Evolutionary conservation across 2,113 vertebrate genomes (phyloP), one percentile per base, ranked within the genome.

Genomic region (Pseudolaguvia tuberculata): DNA sequence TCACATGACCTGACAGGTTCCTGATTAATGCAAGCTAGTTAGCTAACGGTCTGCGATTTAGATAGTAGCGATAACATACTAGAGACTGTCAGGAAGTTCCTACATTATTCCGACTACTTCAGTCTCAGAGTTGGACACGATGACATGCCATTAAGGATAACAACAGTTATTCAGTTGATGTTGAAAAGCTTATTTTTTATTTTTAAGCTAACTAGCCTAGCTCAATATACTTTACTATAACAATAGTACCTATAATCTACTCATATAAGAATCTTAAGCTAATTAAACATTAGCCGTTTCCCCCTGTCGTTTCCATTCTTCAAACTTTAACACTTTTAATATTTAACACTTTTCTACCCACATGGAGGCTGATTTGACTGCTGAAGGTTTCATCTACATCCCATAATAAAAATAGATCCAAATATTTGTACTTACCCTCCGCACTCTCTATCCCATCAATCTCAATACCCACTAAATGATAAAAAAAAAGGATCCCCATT

Each of bases 381-480:
- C 15, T 17, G 3, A 25, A 50, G 1, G 15, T 23, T 66, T 50
- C 21, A 50, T 66, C 45, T 66, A 13, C 17, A 15, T 35, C 31
- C 31, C 6, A 4, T 6, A 35, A 35, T 35, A 6, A 35, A 35
- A 35, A 4, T 4, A 35, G 6, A 35, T 35, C 31, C 3, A 35
- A 35, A 4, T 35, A 35, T 35, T 35, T 6, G 31, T 27, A 70
- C 63, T 90, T 85, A 96, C 94, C 94, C 75, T 93, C 92, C 35
- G 91, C 91, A 70, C 88, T 93, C 62, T 88, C 88, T 15, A 85
- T 11, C 42, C 81, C 91, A n/a, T 94, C 93, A 69, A 94, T 86
- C 51, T 94, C 92, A 45, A 96, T 91, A 72, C 89, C 91, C 0
- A 89, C 94, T 96, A 87, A 76, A 84, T 82, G 79, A 75, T 50